A percentile compares a stretch with the other conserved stretches of the same genome.
Evolutionary conservation across 2,888 invertebrate species (phyloP).

Genomic region (Notocelia uddmanniana): DNA sequence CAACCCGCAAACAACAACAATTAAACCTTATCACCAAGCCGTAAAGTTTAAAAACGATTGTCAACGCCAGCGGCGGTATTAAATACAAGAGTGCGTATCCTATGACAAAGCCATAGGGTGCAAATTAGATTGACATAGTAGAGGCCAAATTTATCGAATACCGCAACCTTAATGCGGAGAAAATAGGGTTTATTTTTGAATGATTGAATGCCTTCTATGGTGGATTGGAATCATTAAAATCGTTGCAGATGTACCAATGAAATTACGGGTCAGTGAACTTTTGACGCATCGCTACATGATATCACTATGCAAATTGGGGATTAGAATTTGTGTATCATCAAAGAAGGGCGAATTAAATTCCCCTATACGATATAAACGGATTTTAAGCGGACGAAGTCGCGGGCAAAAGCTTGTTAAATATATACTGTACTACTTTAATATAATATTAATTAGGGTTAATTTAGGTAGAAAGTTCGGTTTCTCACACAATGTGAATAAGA

Average conservation of each 20-base stretch:
- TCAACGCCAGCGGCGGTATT: not conserved
- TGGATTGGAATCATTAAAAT: constrained; percentile 33
- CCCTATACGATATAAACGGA: no score
- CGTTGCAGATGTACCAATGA: constrained; percentile 1
- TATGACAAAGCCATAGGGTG: not conserved
- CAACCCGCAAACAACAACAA: not conserved
- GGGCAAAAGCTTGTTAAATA: no score
- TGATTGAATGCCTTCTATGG: not conserved
- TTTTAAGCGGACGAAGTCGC: no score
- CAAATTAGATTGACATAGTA: not conserved
- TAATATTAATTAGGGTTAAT: no score
- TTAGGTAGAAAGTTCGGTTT: no score
- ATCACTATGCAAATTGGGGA: constrained; percentile 13
- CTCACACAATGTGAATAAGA: no score
- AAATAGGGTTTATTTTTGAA: constrained; percentile 1
- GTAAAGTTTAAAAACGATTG: not conserved
- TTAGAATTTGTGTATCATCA: not conserved
- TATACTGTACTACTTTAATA: no score
- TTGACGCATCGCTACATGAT: not conserved
- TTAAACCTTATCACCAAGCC: not conserved
- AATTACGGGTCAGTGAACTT: constrained; percentile 29
- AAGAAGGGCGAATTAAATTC: not conserved
- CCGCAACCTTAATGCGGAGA: not conserved
- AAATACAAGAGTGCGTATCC: not conserved
- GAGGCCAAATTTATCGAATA: not conserved